Conservation (phyloP, 1,140 invertebrate genomes). For the Idris sp. region DNA sequence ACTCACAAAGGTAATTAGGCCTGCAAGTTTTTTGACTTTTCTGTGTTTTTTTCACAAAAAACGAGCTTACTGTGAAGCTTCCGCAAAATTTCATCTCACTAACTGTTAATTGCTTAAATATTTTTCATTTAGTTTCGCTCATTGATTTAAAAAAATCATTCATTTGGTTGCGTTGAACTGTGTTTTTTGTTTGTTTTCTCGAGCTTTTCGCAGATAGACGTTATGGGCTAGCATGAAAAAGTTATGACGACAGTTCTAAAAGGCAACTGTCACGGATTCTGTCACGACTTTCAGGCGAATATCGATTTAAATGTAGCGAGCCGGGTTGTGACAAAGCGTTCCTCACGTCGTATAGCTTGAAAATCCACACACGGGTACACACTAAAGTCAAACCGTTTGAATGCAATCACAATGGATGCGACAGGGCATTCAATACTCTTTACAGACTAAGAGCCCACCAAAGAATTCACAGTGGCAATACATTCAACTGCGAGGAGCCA, state of each 20-base stretch:
- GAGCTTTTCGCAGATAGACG: slow-evolving; percentile 33
- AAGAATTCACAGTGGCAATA: slow-evolving; percentile 94
- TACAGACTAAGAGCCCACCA: slow-evolving; percentile 95
- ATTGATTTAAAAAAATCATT: no score
- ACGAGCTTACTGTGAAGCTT: no score
- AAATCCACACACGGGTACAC: slow-evolving; percentile 96
- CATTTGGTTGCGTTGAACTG: slow-evolving; percentile 46
- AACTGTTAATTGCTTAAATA: no score
- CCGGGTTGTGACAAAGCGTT: slow-evolving; percentile 94
- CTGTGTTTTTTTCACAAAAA: slow-evolving; percentile 2
- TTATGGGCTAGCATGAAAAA: slow-evolving; percentile 48
- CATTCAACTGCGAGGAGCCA: slow-evolving; percentile 93
- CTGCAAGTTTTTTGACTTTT: no score
- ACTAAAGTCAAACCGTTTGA: slow-evolving; percentile 96
- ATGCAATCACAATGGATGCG: slow-evolving; percentile 87
- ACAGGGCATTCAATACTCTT: slow-evolving; percentile 95
- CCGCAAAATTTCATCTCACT: no score
- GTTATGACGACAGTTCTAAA: no score
- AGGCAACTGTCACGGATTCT: slow-evolving; percentile 58
- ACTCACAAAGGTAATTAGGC: slow-evolving; percentile 91
- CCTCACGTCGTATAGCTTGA: slow-evolving; percentile 95
- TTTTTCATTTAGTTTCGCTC: no score
- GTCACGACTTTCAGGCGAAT: slow-evolving; percentile 87
- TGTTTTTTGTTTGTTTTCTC: no score
- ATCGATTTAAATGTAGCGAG: slow-evolving; percentile 93